These are phyloP conservation scores for Tylochromis polylepis DNA, from an alignment of 2,113 vertebrate genomes.

Conservation along the genomic window DNA sequence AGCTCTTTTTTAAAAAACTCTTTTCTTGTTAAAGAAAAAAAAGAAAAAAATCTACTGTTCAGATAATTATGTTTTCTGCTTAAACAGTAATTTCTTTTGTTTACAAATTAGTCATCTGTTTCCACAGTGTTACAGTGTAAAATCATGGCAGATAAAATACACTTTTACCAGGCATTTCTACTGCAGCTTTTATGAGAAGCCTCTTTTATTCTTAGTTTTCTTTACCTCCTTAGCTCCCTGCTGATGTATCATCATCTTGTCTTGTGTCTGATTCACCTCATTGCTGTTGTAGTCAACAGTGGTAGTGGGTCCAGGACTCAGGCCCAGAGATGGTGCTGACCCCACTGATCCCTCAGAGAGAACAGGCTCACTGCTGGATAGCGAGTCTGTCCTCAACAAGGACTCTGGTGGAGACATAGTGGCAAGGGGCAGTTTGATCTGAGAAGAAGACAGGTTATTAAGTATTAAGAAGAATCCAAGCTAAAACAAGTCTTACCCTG, in stretches of 20 bases:
- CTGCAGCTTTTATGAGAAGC: not conserved
- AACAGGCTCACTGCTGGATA: conserved; percentile 67
- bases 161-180: not conserved
- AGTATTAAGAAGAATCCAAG: not conserved
- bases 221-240: conserved; percentile 79
- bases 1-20: not conserved
- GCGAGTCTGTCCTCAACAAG: conserved; percentile 67
- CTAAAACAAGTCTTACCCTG: not conserved
- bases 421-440: conserved; percentile 68
- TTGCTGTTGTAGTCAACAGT: conserved; percentile 73
- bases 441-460: not conserved
- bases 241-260: conserved; percentile 78
- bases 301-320: conserved; percentile 66
- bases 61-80: not conserved
- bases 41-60: not conserved
- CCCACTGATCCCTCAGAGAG: conserved; percentile 71
- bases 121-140: not conserved
- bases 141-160: not conserved
- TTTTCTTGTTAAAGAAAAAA: not conserved
- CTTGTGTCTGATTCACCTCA: conserved; percentile 70
- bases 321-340: conserved; percentile 71
- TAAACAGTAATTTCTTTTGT: not conserved
- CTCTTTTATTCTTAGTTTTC: not conserved
- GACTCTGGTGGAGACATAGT: conserved; percentile 62
- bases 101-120: not conserved